These are phyloP conservation scores for Pandemis cinnamomeana DNA, from an alignment of 2,888 invertebrate genomes.

Conservation along the genomic window DNA sequence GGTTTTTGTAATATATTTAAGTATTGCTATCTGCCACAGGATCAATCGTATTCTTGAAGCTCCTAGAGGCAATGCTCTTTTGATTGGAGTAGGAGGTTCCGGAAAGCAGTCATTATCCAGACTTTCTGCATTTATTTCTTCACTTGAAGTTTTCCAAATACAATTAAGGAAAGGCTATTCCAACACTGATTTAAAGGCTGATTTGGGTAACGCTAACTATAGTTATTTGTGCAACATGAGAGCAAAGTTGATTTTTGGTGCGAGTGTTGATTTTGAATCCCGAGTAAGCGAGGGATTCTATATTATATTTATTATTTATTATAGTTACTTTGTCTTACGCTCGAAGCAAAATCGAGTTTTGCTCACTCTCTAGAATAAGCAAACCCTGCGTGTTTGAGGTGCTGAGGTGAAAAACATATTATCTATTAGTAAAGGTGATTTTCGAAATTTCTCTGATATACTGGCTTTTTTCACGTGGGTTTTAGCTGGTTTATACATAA, in stretches of 20 bases:
- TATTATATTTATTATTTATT: no score
- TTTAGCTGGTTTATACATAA: slow-evolving; percentile 90
- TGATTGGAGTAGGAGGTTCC: slow-evolving; percentile 97
- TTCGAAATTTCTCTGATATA: neutral
- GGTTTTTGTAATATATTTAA: neutral
- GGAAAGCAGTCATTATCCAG: slow-evolving; percentile 97
- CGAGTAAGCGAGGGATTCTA: no score
- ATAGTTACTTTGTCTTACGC: no score
- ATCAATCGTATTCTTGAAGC: slow-evolving; percentile 97
- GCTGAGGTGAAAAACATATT: no score
- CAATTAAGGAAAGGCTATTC: slow-evolving; percentile 95
- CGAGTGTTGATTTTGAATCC: no score
- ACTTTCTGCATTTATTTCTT: slow-evolving; percentile 94
- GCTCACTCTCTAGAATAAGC: no score
- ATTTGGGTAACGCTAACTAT: slow-evolving; percentile 74
- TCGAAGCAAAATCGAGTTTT: no score
- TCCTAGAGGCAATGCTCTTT: slow-evolving; percentile 95
- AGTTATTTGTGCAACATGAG: no score
- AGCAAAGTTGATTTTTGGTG: no score
- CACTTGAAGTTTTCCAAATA: slow-evolving; percentile 96
- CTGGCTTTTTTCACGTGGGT: slow-evolving; percentile 23
- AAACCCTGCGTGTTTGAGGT: no score
- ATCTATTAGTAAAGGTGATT: neutral
- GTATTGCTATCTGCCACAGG: slow-evolving; percentile 60
- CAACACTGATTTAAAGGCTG: slow-evolving; percentile 90